Evolutionary conservation across 2,113 vertebrate species (phyloP), one percentile per base, ranked within the genome.

Genomic region (Engystomops pustulosus): DNA sequence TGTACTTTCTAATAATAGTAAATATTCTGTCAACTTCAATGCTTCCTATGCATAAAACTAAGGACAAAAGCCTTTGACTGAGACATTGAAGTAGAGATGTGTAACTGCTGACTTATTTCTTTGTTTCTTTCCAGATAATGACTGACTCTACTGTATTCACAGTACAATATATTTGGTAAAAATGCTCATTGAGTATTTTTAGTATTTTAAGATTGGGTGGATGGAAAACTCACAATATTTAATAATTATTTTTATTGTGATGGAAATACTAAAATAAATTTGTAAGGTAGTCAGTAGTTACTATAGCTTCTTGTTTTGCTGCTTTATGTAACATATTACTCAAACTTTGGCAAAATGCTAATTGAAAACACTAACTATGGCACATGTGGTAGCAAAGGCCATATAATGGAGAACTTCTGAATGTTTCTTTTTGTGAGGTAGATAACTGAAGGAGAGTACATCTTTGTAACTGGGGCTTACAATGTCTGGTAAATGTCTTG

Each of bases 111-210:
- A 45, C 25, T 49, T 18, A 41, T 32, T 32, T 75, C 71, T 75
- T 75, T 75, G 17, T 51, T 75, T 75, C 72, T 75, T 32, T 53
- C 18, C 10, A 51, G 45, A 75, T 75, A 75, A 75, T 32, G 27
- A 75, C 27, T 51, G 23, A 18, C 71, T 51, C 44, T 14, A n/a
- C n/a, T n/a, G n/a, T 53, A 51, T 34, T 14, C 47, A 14, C 27
- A 75, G 17, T 34, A 18, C 17, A 75, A 75, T 4, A 34, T 30
- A 34, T 53, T 30, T 75, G 45, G 45, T 75, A 25, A 75, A 53
- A 53, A 25, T 75, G 72, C 25, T 49, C 41, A 75, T 51, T 51
- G 47, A 75, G 47, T 20, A 41, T 18, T n/a, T n/a, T n/a, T 34
- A 53, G 9, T 8, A 53, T 34, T 34, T 75, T 18, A 34, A 53